Conservation (phyloP, 2,797 vertebrate genomes). For the Halcyon chelicuti region DNA sequence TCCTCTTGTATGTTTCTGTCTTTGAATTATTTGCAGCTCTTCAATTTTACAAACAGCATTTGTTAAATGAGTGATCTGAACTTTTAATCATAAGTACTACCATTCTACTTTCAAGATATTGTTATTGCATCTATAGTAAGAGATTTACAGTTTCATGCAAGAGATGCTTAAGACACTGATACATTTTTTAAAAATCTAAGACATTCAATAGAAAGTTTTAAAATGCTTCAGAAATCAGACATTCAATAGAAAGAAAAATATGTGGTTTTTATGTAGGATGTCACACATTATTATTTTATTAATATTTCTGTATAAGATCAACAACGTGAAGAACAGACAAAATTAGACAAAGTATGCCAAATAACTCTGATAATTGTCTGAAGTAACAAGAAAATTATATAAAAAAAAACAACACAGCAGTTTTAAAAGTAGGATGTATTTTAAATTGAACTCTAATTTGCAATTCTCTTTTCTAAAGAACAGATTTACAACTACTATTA, state of each 20-base stretch:
- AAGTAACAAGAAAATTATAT: neutral
- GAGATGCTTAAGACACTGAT: neutral
- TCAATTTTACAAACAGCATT: fast-evolving
- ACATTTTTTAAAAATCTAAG: neutral
- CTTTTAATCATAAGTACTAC: neutral
- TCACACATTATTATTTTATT: neutral
- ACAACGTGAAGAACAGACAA: neutral
- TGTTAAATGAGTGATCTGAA: neutral
- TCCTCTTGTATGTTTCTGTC: neutral
- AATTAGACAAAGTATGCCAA: neutral
- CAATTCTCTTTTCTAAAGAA: neutral
- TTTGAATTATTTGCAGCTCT: neutral
- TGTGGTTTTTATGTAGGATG: neutral
- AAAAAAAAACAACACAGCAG: neutral
- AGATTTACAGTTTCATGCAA: neutral
- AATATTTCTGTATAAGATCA: neutral
- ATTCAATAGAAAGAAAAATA: neutral
- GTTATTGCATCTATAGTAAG: neutral
- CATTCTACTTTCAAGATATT: neutral
- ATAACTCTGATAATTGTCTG: neutral
- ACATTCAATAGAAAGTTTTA: neutral
- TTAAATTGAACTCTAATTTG: neutral
- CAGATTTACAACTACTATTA: neutral
- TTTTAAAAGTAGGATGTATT: neutral
- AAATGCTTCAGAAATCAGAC: neutral